phyloP scores from a whole-genome alignment of 2,797 vertebrate genomes.

The Sebastes vulpes region DNA sequence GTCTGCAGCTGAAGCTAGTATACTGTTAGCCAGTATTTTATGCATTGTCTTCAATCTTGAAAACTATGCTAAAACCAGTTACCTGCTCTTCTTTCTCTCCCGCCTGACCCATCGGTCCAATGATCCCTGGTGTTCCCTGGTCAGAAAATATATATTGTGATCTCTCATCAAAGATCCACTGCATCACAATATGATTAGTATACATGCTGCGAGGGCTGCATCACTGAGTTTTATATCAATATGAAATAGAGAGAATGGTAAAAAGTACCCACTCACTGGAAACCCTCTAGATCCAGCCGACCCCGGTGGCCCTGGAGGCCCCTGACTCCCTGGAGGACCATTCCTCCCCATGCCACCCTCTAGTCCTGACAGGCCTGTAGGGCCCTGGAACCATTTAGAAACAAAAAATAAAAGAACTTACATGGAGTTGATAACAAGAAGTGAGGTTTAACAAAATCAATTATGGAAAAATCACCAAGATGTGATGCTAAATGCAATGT shows the following conservation, averaged over 20 bases:
- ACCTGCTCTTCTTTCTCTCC: constrained; percentile 88
- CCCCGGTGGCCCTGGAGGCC: constrained; percentile 75
- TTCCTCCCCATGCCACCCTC: constrained; percentile 74
- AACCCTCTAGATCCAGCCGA: constrained; percentile 77
- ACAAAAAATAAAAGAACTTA: not conserved
- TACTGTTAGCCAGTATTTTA: not conserved
- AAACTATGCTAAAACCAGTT: constrained; percentile 1
- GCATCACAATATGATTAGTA: not conserved
- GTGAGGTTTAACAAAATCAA: not conserved
- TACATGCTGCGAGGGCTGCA: not conserved
- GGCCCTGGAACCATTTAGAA: constrained; percentile 74
- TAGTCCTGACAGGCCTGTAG: constrained; percentile 71
- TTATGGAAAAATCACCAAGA: not conserved
- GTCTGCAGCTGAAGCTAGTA: not conserved
- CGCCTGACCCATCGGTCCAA: constrained; percentile 69
- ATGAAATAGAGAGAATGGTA: constrained; percentile 8
- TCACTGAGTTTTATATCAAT: not conserved
- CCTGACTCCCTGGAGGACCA: constrained; percentile 78
- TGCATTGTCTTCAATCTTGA: not conserved
- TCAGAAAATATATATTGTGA: not conserved
- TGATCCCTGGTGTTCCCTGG: constrained; percentile 72
- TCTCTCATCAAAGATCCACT: not conserved
- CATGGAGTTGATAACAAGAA: not conserved
- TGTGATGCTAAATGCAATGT: no score
- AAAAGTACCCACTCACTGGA: constrained; percentile 83